Percentiles rank a stretch among this genome's conserved stretches.
Conservation (phyloP, 1,140 invertebrate species). For the Grapholita molesta region DNA sequence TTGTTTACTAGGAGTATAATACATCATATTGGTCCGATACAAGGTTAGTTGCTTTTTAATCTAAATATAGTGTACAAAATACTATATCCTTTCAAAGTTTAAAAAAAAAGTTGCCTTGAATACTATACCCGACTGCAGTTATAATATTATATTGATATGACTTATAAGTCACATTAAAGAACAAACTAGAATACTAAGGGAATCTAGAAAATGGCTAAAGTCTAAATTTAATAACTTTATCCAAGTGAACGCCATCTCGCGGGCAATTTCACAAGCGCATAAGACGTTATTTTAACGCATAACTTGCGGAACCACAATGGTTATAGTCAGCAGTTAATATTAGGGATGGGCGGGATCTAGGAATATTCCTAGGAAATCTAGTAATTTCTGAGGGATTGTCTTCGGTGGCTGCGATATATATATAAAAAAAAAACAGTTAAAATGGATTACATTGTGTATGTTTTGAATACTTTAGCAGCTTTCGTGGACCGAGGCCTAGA, state of each 20-base stretch:
- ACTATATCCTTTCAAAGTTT: too few species aligned
- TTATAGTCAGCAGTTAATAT: constrained; percentile 50
- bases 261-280: constrained; percentile 50
- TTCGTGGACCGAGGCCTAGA: too few species aligned
- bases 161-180: neutral
- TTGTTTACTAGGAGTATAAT: too few species aligned
- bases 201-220: constrained; percentile 32
- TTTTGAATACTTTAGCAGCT: too few species aligned
- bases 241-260: constrained; percentile 47
- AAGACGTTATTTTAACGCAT: constrained; percentile 64
- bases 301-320: constrained; percentile 48
- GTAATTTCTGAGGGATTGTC: too few species aligned
- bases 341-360: neutral
- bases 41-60: too few species aligned
- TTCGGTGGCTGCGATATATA: too few species aligned
- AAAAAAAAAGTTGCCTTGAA: neutral
- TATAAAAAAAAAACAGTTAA: too few species aligned
- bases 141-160: too few species aligned
- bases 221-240: constrained; percentile 55
- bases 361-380: neutral
- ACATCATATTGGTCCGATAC: too few species aligned
- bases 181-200: neutral
- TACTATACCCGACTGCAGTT: neutral
- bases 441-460: too few species aligned
- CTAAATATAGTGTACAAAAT: too few species aligned